Conservation (phyloP, 2,797 vertebrate genomes). For the Xerus rutilus region DNA sequence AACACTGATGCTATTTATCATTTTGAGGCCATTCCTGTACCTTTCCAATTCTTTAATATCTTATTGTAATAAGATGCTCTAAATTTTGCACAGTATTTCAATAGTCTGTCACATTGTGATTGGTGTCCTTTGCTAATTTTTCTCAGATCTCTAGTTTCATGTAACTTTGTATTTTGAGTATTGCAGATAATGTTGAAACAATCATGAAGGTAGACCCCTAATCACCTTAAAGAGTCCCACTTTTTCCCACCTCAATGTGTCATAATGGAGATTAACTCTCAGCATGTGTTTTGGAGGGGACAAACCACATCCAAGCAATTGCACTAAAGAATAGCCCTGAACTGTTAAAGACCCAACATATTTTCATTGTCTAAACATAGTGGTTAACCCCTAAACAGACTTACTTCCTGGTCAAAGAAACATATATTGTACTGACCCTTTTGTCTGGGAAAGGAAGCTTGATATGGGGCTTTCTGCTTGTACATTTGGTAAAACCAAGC, state of each 20-base stretch:
- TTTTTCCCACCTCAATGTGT: neutral
- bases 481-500: constrained; percentile 22
- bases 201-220: neutral
- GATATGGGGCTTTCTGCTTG: constrained; percentile 27
- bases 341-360: neutral
- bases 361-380: neutral
- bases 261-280: neutral
- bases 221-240: neutral
- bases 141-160: neutral
- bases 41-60: constrained; percentile 50
- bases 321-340: neutral
- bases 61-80: constrained; percentile 21
- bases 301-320: neutral
- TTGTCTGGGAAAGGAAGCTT: neutral
- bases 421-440: neutral
- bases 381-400: neutral
- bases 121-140: constrained; percentile 14
- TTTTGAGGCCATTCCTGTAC: constrained; percentile 44
- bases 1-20: constrained; percentile 35
- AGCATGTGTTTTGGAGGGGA: neutral
- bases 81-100: neutral
- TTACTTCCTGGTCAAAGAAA: neutral
- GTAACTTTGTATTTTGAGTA: neutral
- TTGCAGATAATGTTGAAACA: neutral
- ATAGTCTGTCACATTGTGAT: neutral